Conservation (phyloP, 2,888 invertebrate species). For the Hypselothyrea guttata region DNA sequence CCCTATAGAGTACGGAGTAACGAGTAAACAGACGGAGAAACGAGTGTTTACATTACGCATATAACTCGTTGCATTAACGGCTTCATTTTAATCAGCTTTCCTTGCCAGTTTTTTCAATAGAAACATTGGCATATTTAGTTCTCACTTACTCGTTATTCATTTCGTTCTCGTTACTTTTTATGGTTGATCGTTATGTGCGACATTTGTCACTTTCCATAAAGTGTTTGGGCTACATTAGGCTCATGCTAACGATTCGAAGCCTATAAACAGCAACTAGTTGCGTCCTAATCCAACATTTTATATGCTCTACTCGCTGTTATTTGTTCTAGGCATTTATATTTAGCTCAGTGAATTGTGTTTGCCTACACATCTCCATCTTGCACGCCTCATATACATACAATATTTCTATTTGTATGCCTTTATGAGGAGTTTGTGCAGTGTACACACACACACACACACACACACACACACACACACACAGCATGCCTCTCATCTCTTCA, state of each 20-base stretch:
- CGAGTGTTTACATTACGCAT: too few species aligned
- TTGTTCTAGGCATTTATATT: constrained; percentile 28
- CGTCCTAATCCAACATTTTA: neutral
- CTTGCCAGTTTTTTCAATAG: too few species aligned
- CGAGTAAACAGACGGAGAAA: too few species aligned
- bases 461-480: constrained; percentile 8
- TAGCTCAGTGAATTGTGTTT: constrained; percentile 39
- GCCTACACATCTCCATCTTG: neutral
- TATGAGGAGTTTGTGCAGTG: constrained; percentile 4
- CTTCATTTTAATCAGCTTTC: too few species aligned
- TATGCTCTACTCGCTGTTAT: constrained; percentile 3
- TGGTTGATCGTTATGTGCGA: neutral
- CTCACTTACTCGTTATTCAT: neutral
- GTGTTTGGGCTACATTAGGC: neutral
- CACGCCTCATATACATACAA: constrained; percentile 10
- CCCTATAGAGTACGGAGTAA: too few species aligned
- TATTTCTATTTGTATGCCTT: constrained; percentile 2
- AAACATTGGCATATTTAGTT: too few species aligned
- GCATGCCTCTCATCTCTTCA: constrained; percentile 2
- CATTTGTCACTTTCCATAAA: constrained; percentile 1
- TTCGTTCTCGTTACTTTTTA: neutral
- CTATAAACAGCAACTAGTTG: constrained; percentile 25
- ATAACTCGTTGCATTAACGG: too few species aligned
- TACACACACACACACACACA: constrained; percentile 13
- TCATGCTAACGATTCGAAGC: too few species aligned